Conservation (phyloP, 2,797 vertebrate genomes). For the Neosilurus hyrtlii region DNA sequence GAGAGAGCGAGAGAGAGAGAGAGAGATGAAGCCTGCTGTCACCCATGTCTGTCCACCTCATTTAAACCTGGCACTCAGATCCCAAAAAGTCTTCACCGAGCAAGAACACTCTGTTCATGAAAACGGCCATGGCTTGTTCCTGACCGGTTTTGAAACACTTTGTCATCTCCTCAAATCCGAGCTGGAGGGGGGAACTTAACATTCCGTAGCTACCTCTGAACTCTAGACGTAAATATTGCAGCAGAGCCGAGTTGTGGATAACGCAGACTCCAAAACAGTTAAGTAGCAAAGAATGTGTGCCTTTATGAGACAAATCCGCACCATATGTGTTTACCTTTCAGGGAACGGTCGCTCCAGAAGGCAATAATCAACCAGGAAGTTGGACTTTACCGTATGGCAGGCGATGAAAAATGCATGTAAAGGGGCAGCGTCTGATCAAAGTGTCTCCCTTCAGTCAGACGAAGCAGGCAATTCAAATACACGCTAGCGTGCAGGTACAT, state of each 20-base stretch:
- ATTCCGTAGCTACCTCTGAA: constrained; percentile 36
- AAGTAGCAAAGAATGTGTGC: constrained; percentile 58
- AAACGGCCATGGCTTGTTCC: background rate
- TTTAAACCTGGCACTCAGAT: background rate
- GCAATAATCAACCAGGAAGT: constrained; percentile 61
- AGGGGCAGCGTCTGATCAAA: constrained; percentile 25
- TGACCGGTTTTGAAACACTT: background rate
- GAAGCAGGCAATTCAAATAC: background rate
- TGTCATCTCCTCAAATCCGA: constrained; percentile 51
- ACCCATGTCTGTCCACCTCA: background rate
- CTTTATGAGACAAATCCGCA: constrained; percentile 65
- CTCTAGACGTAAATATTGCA: constrained; percentile 65
- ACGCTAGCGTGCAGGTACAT: background rate
- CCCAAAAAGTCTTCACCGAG: background rate
- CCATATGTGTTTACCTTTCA: constrained; percentile 68
- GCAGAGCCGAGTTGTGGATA: constrained; percentile 58
- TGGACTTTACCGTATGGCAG: constrained; percentile 39
- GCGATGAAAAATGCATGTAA: constrained; percentile 51
- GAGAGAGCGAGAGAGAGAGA: background rate
- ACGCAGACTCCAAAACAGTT: constrained; percentile 63
- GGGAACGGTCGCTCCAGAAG: constrained; percentile 55
- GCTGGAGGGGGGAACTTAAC: background rate
- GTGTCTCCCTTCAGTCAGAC: background rate
- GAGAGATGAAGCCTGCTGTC: background rate
- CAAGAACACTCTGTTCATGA: background rate